Evolutionary conservation across 2,888 invertebrate genomes (phyloP).

Genomic region (Sturmia bella): DNA sequence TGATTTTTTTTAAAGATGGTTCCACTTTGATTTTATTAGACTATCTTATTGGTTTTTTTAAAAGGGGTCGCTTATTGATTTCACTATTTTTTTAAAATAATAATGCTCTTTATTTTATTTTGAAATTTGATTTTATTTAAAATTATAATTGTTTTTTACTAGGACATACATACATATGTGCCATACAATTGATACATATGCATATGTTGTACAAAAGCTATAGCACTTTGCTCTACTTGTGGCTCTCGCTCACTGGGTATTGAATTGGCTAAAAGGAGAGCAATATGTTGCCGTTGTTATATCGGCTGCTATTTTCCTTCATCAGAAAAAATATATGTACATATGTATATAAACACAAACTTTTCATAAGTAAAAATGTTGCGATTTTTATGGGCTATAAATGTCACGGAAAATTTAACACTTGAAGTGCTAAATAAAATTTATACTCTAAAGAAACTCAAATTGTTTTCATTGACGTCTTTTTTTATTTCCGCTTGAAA

Average conservation of each 20-base stretch:
- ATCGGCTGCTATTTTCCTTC: conserved; percentile 15
- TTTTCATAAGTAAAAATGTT: conserved; percentile 66
- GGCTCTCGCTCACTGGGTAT: conserved; percentile 34
- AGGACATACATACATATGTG: too few species aligned
- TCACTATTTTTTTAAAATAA: too few species aligned
- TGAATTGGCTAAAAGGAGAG: neutral
- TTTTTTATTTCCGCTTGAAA: conserved; percentile 35
- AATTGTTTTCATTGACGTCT: conserved; percentile 52
- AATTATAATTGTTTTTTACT: too few species aligned
- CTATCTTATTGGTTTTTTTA: too few species aligned
- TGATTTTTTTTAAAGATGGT: too few species aligned
- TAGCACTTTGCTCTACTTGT: neutral
- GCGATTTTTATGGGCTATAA: conserved; percentile 71
- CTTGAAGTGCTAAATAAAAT: conserved; percentile 70
- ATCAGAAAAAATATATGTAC: conserved; percentile 15
- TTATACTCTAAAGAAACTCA: conserved; percentile 56
- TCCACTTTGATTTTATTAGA: too few species aligned
- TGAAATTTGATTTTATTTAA: too few species aligned
- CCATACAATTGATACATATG: too few species aligned
- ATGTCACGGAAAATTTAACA: conserved; percentile 73
- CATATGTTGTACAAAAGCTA: too few species aligned
- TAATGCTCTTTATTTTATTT: too few species aligned
- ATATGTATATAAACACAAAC: too few species aligned
- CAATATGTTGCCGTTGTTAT: conserved; percentile 32
- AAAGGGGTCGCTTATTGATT: too few species aligned